Conservation (phyloP, 2,888 invertebrate genomes). For the Tenthredo scrophulariae region DNA sequence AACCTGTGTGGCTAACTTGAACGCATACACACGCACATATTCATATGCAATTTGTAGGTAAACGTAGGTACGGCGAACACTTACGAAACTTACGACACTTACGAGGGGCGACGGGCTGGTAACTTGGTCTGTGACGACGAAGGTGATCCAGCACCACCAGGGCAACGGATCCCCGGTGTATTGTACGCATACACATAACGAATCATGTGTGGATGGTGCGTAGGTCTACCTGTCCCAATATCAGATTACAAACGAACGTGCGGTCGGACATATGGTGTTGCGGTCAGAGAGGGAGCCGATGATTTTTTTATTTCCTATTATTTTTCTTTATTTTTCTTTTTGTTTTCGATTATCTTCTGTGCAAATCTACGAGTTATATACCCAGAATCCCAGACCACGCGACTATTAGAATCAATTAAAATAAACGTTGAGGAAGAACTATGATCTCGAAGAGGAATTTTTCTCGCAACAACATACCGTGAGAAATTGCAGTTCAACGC, state of each 20-base stretch:
- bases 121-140: slow-evolving; percentile 39
- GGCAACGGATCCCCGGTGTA: slow-evolving; percentile 31
- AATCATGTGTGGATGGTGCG: not conserved
- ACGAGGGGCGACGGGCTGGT: slow-evolving; percentile 14
- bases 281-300: not conserved
- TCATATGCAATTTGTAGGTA: not conserved
- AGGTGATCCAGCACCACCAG: slow-evolving; percentile 47
- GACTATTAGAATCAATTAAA: not conserved
- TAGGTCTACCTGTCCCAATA: slow-evolving; percentile 39
- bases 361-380: slow-evolving; percentile 19
- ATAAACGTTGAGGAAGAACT: slow-evolving; percentile 5
- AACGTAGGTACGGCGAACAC: slow-evolving; percentile 13
- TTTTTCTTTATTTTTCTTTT: slow-evolving; percentile 27
- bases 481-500: not conserved
- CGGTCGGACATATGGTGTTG: slow-evolving; percentile 35
- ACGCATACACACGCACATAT: not conserved
- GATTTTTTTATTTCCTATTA: slow-evolving; percentile 50
- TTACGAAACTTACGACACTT: slow-evolving; percentile 27
- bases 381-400: not conserved
- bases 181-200: not conserved
- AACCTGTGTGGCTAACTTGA: not conserved
- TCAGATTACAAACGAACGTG: slow-evolving; percentile 47
- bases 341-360: slow-evolving; percentile 45
- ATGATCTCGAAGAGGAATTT: not conserved
- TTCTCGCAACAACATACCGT: not conserved